Base-by-base conservation (phyloP, 1,140 invertebrate species). In the Hylaeus anthracinus region DNA sequence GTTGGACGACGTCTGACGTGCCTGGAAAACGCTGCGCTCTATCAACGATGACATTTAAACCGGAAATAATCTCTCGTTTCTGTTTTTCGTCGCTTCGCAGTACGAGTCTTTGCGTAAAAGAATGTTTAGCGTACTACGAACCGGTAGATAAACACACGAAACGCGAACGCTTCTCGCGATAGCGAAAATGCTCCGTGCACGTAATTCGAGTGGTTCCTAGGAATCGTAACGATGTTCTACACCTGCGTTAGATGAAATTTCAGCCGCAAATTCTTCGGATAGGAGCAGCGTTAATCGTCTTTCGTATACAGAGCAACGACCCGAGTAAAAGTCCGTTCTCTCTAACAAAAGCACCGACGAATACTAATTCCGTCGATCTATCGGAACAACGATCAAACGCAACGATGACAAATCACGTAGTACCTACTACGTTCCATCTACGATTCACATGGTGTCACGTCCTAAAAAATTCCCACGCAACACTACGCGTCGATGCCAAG, bases 151-250 rank as follows among this genome's bases (percentile, higher is more conserved):
- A 48, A 79, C 39, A n/a, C 4, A 43, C 55, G 78, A 60, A 80
- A 75, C 55, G 4, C 72, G 63, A 80, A 80, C 45, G 8, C 72
- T 64, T 3, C 37, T 26, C 2, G 55, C 14, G 78, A 80, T 75
- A 80, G 39, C 1, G 48, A 53, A 55, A 69, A 41, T 66, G 64
- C 53, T 53, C 43, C 41, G 2, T 8, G 9, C 41, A 37, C 8
- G 79, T 80, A 75, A 80, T 39, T 12, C 56, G 79, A 80, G 63
- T 3, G 26, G 58, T 61, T 75, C 64, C 72, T 80, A 53, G 79
- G 61, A 80, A 80, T 56, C 43, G 37, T 26, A 12, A 14, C 26
- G 1, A 53, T 4, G 67, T 66, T 72, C 53, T 64, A 63, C 67
- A 72, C 76, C 69, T 72, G 76, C 58, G 15, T 12, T 37, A 55